phyloP scores from a whole-genome alignment of 1,140 invertebrate species.

The Drosophila parabipectinata region DNA sequence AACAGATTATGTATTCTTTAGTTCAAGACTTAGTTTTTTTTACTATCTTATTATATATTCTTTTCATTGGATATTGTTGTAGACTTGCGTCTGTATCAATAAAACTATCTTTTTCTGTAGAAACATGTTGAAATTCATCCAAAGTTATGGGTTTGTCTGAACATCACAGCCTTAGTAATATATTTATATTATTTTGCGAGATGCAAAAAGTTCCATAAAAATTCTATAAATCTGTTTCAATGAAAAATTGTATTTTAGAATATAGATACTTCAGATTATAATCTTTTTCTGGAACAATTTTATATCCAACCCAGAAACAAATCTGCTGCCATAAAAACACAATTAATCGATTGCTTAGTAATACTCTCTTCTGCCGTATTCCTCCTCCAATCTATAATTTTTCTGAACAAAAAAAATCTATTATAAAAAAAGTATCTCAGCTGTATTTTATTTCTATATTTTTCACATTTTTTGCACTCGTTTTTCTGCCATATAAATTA shows the following conservation, averaged over 20 bases:
- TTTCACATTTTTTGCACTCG: constrained; percentile 21
- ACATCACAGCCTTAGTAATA: background rate
- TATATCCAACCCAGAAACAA: background rate
- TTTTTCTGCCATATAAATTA: constrained; percentile 62
- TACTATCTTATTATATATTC: constrained; percentile 1
- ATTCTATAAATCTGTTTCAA: background rate
- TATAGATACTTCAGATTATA: background rate
- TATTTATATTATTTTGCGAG: background rate
- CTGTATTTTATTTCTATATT: constrained; percentile 47
- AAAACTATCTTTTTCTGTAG: background rate
- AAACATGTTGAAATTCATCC: constrained; percentile 13
- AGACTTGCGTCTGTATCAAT: background rate
- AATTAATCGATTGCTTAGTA: constrained; percentile 32
- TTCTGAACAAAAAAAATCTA: background rate
- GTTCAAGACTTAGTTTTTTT: background rate
- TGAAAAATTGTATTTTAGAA: background rate
- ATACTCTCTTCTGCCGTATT: background rate
- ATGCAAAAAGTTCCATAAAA: no score
- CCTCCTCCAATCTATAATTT: background rate
- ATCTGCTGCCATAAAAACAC: background rate
- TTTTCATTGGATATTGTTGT: constrained; percentile 1
- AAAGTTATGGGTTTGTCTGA: constrained; percentile 16
- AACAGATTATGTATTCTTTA: background rate
- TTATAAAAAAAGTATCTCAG: constrained; percentile 37
- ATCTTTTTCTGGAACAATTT: background rate